Percentiles rank a stretch among this genome's conserved stretches.
Evolutionary conservation across 2,797 vertebrate species (phyloP).

Genomic region (Coilia nasus): DNA sequence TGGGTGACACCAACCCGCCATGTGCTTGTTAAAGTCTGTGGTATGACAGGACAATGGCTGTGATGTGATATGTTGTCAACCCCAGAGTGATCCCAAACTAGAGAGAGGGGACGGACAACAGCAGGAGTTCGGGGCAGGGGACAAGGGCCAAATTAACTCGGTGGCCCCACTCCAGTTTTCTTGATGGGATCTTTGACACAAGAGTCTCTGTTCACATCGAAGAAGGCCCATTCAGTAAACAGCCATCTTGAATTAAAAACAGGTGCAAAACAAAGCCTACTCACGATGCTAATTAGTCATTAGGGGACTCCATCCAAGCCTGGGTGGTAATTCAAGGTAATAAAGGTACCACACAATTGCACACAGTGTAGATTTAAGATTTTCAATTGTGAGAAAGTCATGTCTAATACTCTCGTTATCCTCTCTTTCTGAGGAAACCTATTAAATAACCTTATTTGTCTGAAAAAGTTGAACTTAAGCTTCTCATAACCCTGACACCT

Average conservation of each 20-base stretch:
- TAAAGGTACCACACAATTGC: no score
- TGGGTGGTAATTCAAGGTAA: background rate
- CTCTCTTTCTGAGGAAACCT: no score
- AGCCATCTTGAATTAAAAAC: background rate
- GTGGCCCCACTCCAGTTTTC: background rate
- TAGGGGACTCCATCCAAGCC: background rate
- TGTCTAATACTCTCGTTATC: no score
- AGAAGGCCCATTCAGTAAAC: background rate
- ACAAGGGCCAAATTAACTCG: background rate
- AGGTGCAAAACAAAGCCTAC: background rate
- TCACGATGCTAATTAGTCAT: no score
- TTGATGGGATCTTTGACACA: background rate
- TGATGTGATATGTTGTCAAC: background rate
- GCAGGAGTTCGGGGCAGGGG: background rate
- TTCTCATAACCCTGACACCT: no score
- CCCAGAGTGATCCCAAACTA: background rate
- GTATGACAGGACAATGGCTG: background rate
- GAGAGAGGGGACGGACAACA: background rate
- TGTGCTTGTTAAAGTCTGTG: background rate
- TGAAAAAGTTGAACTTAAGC: no score
- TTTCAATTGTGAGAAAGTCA: no score
- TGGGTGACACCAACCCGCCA: constrained; percentile 6
- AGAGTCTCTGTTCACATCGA: background rate
- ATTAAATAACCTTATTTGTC: no score
- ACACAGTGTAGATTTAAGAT: no score